Evolutionary conservation across 23 tunicate genomes (phyloP), one percentile per base, ranked within the genome.

Genomic region (Botrylloides violaceus): DNA sequence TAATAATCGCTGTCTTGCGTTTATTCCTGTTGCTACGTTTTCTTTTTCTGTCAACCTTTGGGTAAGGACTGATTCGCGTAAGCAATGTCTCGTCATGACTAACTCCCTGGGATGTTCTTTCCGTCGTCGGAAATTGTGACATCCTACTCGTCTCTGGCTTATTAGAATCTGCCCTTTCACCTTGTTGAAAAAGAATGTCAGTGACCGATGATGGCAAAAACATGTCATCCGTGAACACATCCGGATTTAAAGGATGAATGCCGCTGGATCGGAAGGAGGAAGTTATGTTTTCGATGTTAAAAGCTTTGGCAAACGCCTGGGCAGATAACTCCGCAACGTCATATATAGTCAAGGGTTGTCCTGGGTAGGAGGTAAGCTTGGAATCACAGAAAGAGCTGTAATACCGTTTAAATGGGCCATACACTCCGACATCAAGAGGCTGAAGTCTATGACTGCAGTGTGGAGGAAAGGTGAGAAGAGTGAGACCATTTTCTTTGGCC

Each of bases 321-420:
- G 60, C 28, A 25, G 66, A 66, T 2, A 50, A 27, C 50, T 25
- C 56, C 49, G 61, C 71, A 25, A 78, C 66, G 22, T 78, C 66
- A 29, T 29, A 78, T 32, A 43, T 66, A 18, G 49, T 36, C 27
- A 76, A 32, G 18, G 59, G 23, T 47, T 62, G n/a, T 4, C 72
- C 75, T 29, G 60, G 73, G 38, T 76, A 33, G 43, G 33, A 61
- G 5, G 65, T 20, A 70, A 75, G 35, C 75, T 72, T 61, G 26
- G 64, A 37, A 34, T 75, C 79, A 33, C 50, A 47, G 27, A 32
- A 32, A 37, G 37, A 58, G 6, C 60, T n/a, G 24, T 76, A 76
- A 47, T 28, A 76, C 31, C 39, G 61, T 47, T 76, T 76, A 24
- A 76, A 65, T 49, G 83, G 83, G 4, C 83, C 83, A 78, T 64